phyloP scores from a whole-genome alignment of 2,113 vertebrate species.

The Tychaedon coryphoeus region DNA sequence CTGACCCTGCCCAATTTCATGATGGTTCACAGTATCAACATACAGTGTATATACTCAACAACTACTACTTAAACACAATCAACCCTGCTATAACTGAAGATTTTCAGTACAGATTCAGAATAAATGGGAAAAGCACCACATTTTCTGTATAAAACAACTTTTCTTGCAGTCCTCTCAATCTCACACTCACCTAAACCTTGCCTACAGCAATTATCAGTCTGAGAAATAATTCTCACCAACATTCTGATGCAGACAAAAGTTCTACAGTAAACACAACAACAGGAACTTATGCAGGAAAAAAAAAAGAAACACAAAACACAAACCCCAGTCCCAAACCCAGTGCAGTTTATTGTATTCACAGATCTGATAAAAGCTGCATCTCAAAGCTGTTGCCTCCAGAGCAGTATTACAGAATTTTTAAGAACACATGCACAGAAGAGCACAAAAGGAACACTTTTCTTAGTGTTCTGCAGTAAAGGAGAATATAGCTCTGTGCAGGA shows the following conservation, averaged over 20 bases:
- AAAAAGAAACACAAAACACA: neutral
- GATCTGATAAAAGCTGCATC: neutral
- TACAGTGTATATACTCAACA: neutral
- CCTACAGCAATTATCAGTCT: neutral
- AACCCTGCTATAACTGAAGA: neutral
- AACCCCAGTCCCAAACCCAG: neutral
- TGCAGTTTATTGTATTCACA: neutral
- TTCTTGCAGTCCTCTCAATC: neutral
- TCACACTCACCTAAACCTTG: neutral
- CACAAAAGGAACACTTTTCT: neutral
- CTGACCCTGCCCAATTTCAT: neutral
- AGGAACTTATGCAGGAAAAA: accelerated
- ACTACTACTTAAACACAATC: neutral
- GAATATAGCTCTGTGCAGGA: neutral
- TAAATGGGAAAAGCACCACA: neutral
- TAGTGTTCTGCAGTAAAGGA: neutral
- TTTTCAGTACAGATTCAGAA: neutral
- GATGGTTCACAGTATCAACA: neutral
- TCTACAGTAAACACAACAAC: neutral
- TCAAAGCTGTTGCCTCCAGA: neutral
- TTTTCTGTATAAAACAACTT: neutral
- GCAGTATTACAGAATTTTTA: neutral
- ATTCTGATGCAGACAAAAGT: neutral
- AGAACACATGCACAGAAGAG: neutral
- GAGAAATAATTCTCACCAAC: neutral